Conservation (phyloP, 2,888 invertebrate genomes). For the Dysmachus trigonus region DNA sequence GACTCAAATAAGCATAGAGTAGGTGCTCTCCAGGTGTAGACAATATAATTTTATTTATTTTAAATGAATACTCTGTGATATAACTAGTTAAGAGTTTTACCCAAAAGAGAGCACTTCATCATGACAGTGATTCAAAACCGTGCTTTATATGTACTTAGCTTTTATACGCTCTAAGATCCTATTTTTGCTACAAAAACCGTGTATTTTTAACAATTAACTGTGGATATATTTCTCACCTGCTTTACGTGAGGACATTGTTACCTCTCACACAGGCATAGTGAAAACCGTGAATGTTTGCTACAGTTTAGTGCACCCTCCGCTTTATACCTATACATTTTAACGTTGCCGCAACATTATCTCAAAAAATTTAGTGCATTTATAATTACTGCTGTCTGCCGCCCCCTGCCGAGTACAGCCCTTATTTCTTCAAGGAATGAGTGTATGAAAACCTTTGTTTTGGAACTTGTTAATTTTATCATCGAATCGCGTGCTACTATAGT, state of each 20-base stretch:
- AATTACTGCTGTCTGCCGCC: background rate
- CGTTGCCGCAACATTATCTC: background rate
- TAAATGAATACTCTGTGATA: slow-evolving; percentile 32
- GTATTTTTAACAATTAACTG: background rate
- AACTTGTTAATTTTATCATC: background rate
- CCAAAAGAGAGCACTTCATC: background rate
- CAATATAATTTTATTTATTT: background rate
- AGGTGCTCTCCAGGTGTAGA: background rate
- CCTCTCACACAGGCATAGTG: background rate
- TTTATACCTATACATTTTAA: background rate
- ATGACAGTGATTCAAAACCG: background rate
- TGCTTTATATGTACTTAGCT: slow-evolving; percentile 20
- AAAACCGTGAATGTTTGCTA: background rate
- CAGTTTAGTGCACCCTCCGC: background rate
- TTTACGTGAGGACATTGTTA: background rate
- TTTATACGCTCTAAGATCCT: slow-evolving; percentile 16
- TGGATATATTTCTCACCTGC: background rate
- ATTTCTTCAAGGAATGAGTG: background rate
- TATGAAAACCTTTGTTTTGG: background rate
- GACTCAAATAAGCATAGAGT: background rate
- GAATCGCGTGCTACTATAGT: background rate
- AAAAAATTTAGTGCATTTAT: background rate
- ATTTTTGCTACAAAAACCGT: slow-evolving; percentile 27
- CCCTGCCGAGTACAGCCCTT: background rate
- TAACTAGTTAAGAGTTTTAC: slow-evolving; percentile 18